A percentile compares a stretch with the other conserved stretches of the same genome.
Evolutionary conservation across 1,140 invertebrate genomes (phyloP).

Genomic region (Lepeophtheirus salmonis): DNA sequence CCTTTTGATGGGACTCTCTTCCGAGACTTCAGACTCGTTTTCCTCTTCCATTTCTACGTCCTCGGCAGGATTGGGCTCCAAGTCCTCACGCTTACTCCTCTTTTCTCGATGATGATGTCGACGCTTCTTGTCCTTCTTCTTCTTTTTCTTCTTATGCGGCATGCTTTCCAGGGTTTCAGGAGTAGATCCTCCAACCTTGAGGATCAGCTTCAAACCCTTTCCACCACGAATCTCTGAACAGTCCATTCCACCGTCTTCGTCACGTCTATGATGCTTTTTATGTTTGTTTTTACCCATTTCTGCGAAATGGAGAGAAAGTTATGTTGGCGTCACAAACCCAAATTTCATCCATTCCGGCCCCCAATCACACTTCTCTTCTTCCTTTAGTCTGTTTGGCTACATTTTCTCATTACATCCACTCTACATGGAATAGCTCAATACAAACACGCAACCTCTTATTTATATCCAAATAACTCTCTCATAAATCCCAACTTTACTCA

Average conservation of each 20-base stretch:
- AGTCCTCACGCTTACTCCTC: slow-evolving; percentile 6
- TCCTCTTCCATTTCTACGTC: slow-evolving; percentile 15
- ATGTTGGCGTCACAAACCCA: background rate
- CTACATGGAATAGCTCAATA: too few species aligned
- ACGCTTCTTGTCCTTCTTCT: slow-evolving; percentile 40
- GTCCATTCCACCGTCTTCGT: background rate
- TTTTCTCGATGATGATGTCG: slow-evolving; percentile 43
- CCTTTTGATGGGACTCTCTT: slow-evolving; percentile 45
- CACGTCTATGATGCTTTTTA: slow-evolving; percentile 3
- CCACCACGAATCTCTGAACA: background rate
- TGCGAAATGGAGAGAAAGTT: background rate
- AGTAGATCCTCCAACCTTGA: slow-evolving; percentile 1
- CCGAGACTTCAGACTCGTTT: slow-evolving; percentile 6
- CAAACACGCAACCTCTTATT: too few species aligned
- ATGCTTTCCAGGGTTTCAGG: slow-evolving; percentile 51
- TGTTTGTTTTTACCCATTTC: slow-evolving; percentile 1
- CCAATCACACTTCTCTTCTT: too few species aligned
- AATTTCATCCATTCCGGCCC: background rate
- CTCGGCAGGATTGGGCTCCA: background rate
- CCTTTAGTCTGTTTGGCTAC: too few species aligned
- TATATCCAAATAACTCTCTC: too few species aligned
- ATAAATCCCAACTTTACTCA: too few species aligned
- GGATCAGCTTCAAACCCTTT: slow-evolving; percentile 1
- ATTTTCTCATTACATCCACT: too few species aligned
- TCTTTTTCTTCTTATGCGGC: slow-evolving; percentile 41